phyloP scores from a whole-genome alignment of 2,113 vertebrate species.

The Triplophysa siluroides region DNA sequence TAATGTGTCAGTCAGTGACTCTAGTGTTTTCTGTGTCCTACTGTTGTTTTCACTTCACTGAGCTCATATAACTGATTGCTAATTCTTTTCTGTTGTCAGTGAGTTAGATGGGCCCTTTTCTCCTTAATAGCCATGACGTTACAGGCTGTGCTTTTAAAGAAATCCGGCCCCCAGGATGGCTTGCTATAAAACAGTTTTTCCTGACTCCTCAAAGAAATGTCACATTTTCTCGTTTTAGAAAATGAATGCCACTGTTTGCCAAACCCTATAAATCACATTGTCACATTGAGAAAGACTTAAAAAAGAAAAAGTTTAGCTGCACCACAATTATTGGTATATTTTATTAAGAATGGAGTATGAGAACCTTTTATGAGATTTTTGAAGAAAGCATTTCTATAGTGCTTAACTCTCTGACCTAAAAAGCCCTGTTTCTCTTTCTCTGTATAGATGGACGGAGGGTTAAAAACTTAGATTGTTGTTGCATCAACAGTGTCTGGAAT shows the following conservation, averaged over 20 bases:
- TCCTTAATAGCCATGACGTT: constrained; percentile 42
- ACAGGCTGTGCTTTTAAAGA: constrained; percentile 29
- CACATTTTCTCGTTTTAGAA: not conserved
- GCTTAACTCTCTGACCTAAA: not conserved
- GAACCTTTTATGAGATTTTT: too few species aligned
- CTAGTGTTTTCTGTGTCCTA: not conserved
- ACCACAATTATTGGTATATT: not conserved
- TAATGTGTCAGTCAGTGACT: constrained; percentile 41
- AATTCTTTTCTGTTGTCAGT: constrained; percentile 51
- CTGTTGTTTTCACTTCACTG: constrained; percentile 45
- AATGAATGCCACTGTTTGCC: constrained; percentile 1
- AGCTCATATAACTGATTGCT: constrained; percentile 39
- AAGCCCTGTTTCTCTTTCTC: not conserved
- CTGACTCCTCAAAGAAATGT: not conserved
- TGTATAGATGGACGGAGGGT: not conserved
- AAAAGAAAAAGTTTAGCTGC: not conserved
- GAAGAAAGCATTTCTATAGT: not conserved
- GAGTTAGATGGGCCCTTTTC: constrained; percentile 37
- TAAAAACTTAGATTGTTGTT: not conserved
- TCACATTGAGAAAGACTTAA: not conserved
- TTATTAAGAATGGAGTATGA: too few species aligned
- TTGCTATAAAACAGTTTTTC: not conserved
- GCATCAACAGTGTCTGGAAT: constrained; percentile 13
- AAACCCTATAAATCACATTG: constrained; percentile 7
- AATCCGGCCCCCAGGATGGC: not conserved